Conservation (phyloP, 1,140 invertebrate genomes). For the Camponotus floridanus region DNA sequence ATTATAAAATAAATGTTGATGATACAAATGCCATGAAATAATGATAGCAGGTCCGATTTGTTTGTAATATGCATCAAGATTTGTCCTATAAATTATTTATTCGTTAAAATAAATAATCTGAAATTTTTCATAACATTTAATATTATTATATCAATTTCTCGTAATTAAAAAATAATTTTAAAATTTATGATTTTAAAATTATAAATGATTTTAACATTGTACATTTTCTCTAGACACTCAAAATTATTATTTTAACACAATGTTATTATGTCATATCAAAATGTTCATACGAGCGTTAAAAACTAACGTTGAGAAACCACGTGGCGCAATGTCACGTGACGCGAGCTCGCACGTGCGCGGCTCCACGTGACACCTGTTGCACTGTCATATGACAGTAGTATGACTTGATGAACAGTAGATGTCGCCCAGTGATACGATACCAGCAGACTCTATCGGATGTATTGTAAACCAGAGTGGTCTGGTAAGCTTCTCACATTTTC, state of each 20-base stretch:
- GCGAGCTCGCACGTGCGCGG: not conserved
- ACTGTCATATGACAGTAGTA: slow-evolving; percentile 27
- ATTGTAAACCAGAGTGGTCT: slow-evolving; percentile 57
- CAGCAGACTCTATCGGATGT: slow-evolving; percentile 68
- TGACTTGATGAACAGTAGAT: slow-evolving; percentile 71
- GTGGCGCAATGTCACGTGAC: not conserved
- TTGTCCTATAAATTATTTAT: no score
- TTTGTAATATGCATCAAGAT: no score
- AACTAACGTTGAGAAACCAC: slow-evolving; percentile 25
- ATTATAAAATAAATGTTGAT: not conserved
- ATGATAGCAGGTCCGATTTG: no score
- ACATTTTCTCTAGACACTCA: not conserved
- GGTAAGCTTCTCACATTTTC: slow-evolving; percentile 23
- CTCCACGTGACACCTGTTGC: slow-evolving; percentile 73
- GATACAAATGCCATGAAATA: not conserved
- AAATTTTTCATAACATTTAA: not conserved
- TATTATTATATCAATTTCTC: not conserved
- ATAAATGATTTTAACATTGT: no score
- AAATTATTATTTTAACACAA: not conserved
- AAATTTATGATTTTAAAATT: no score
- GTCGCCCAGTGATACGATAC: slow-evolving; percentile 68
- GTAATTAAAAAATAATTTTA: not conserved
- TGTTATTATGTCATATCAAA: not conserved
- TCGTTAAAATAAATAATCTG: no score
- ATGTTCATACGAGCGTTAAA: slow-evolving; percentile 9